These are phyloP conservation scores for Xyrauchen texanus DNA, from an alignment of 2,113 vertebrate genomes.

Conservation along the genomic window DNA sequence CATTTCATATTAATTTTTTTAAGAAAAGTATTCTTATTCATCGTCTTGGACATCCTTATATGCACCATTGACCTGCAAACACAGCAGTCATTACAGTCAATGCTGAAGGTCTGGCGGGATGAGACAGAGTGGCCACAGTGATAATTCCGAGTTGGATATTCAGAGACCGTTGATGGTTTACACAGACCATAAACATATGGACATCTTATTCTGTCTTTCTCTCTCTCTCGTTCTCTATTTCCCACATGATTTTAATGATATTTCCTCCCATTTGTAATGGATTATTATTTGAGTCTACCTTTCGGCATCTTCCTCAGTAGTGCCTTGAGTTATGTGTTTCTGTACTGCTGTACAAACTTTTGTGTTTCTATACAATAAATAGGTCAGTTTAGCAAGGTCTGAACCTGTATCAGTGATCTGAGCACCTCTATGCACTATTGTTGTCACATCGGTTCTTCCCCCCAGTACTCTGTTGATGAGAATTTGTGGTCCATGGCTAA, in stretches of 20 bases:
- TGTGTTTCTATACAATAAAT: not conserved
- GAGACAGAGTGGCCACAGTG: conserved; percentile 51
- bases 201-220: conserved; percentile 59
- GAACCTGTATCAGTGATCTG: no score
- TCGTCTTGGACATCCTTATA: no score
- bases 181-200: conserved; percentile 79
- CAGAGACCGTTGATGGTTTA: conserved; percentile 76
- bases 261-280: conserved; percentile 71
- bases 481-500: not conserved
- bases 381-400: not conserved
- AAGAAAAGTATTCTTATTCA: no score
- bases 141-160: conserved; percentile 76
- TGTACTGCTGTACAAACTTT: not conserved
- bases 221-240: conserved; percentile 34
- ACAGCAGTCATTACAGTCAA: not conserved
- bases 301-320: conserved; percentile 9
- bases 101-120: conserved; percentile 17
- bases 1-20: no score
- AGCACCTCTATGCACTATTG: not conserved
- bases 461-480: no score
- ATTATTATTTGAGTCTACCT: conserved; percentile 67
- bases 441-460: not conserved
- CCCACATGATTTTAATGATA: conserved; percentile 46
- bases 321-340: not conserved
- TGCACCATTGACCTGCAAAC: not conserved